Percentiles rank a stretch among this genome's conserved stretches.
Evolutionary conservation across 1,140 invertebrate genomes (phyloP).

Genomic region (Drosophila quadrilineata): DNA sequence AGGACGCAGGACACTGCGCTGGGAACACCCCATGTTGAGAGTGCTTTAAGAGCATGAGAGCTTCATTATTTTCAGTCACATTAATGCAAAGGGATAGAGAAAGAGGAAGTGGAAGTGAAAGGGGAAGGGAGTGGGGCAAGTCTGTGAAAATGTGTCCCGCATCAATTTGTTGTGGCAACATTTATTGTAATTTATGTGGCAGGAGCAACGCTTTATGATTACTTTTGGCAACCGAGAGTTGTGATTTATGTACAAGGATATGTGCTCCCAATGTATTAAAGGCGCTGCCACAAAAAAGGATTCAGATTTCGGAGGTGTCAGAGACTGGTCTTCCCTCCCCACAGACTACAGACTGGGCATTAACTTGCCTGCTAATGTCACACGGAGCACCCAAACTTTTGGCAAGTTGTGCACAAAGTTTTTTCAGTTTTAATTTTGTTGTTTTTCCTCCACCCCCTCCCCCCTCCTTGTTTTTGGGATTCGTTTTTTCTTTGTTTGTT

Average conservation of each 20-base stretch:
- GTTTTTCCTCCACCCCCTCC: too few relatives aligned
- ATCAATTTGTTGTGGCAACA: conserved; percentile 59
- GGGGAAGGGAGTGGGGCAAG: neutral
- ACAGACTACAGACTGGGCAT: conserved; percentile 14
- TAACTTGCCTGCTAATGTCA: conserved; percentile 63
- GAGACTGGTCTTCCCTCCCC: neutral
- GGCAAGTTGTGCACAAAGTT: conserved; percentile 60
- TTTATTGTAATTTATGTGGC: conserved; percentile 74
- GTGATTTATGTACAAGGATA: conserved; percentile 53
- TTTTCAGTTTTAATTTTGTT: conserved; percentile 38
- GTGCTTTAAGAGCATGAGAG: neutral
- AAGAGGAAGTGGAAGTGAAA: neutral
- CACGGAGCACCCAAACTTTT: conserved; percentile 69
- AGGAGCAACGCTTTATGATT: conserved; percentile 66
- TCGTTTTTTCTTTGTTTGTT: conserved; percentile 30
- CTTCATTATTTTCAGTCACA: conserved; percentile 31
- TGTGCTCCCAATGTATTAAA: neutral
- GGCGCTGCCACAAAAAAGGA: conserved; percentile 53
- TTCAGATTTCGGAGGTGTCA: conserved; percentile 45
- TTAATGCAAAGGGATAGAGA: conserved; percentile 9
- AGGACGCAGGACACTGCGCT: conserved; percentile 17
- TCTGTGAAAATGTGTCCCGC: conserved; percentile 37
- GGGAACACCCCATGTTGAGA: conserved; percentile 18
- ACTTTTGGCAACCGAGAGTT: conserved; percentile 37
- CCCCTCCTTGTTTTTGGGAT: conserved; percentile 17